Percentiles rank a stretch among this genome's conserved stretches.
Evolutionary conservation across 2,888 invertebrate species (phyloP).

Genomic region (Exocentrus adspersus): DNA sequence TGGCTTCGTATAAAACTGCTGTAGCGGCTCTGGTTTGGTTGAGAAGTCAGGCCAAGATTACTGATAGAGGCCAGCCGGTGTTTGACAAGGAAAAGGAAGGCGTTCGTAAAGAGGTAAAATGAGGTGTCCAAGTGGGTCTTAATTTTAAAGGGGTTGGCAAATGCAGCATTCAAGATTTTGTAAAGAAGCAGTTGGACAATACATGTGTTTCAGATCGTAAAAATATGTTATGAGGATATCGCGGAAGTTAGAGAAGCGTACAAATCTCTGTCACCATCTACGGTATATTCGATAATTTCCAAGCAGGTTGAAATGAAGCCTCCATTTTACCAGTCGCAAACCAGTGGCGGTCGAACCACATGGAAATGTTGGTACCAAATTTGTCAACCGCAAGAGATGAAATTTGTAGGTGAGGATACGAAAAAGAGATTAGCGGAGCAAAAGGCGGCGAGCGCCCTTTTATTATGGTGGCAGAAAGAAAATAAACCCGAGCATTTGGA

Average conservation of each 20-base stretch:
- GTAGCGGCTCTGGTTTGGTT: conserved; percentile 69
- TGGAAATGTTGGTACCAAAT: too few relatives aligned
- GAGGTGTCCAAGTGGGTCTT: too few relatives aligned
- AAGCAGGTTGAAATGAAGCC: too few relatives aligned
- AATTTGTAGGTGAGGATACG: conserved; percentile 65
- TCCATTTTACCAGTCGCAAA: too few relatives aligned
- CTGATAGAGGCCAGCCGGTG: conserved; percentile 64
- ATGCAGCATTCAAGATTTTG: too few relatives aligned
- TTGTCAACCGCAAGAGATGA: conserved; percentile 68
- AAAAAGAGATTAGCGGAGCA: conserved; percentile 68
- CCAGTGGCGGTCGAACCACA: too few relatives aligned
- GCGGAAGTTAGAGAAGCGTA: background rate
- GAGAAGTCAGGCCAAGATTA: conserved; percentile 64
- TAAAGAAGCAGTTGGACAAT: too few relatives aligned
- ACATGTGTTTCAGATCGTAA: background rate
- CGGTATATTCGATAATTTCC: too few relatives aligned
- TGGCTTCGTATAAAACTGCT: conserved; percentile 68
- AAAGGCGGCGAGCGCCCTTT: conserved; percentile 66
- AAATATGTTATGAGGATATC: background rate
- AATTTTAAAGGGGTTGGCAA: too few relatives aligned
- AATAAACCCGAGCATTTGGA: too few relatives aligned
- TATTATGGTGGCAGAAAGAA: conserved; percentile 70
- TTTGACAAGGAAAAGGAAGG: background rate
- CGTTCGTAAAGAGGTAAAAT: background rate
- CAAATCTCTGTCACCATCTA: too few relatives aligned